Conservation (phyloP, 2,113 vertebrate genomes). For the Colossoma macropomum region DNA sequence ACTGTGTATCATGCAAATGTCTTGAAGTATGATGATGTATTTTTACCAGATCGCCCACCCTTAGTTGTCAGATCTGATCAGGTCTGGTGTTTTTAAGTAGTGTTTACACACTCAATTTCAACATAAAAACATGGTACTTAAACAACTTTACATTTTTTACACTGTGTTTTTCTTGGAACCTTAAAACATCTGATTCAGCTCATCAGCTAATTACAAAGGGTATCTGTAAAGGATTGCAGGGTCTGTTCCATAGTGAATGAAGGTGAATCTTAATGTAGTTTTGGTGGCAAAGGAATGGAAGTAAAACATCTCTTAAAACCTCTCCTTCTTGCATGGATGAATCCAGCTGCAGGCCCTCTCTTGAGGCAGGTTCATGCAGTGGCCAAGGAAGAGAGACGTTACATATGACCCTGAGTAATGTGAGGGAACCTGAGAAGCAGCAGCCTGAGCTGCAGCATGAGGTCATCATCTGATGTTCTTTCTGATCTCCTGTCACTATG, state of each 20-base stretch:
- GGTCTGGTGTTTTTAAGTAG: too few relatives aligned
- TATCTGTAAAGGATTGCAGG: not conserved
- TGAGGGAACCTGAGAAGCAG: conserved; percentile 37
- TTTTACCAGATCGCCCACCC: too few relatives aligned
- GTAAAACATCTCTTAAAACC: not conserved
- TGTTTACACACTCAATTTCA: too few relatives aligned
- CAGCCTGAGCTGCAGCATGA: conserved; percentile 24
- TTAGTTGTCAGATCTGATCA: too few relatives aligned
- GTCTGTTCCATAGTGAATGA: not conserved
- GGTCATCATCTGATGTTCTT: conserved; percentile 47
- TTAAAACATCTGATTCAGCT: not conserved
- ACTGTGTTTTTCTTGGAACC: too few relatives aligned
- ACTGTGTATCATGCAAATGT: too few relatives aligned
- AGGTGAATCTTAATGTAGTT: conserved; percentile 5
- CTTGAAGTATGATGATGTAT: too few relatives aligned
- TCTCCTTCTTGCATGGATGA: not conserved
- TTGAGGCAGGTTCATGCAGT: not conserved
- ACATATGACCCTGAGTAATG: conserved; percentile 30
- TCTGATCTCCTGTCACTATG: conserved; percentile 54
- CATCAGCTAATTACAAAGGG: not conserved
- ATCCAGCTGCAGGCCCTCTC: not conserved
- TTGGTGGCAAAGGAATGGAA: not conserved
- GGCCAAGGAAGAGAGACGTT: conserved; percentile 34
- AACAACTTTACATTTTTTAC: too few relatives aligned
- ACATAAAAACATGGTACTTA: too few relatives aligned